Evolutionary conservation across 1,140 invertebrate genomes (phyloP).

Genomic region (Drosophila asahinai): DNA sequence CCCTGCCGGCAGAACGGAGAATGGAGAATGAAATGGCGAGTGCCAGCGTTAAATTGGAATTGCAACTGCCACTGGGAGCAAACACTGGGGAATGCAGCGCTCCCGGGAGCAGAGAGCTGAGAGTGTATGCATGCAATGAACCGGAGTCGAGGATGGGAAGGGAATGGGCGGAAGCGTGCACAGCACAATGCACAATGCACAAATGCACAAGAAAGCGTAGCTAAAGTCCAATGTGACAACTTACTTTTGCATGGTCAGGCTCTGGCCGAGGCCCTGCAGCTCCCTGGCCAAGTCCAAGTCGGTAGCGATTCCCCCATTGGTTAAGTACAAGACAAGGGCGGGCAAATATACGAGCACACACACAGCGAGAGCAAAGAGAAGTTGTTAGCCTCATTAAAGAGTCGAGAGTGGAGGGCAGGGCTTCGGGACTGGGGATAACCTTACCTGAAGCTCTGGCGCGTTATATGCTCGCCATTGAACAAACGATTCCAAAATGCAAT

Average conservation of each 20-base stretch:
- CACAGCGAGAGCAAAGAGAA: conserved; percentile 45
- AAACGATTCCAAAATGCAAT: conserved; percentile 84
- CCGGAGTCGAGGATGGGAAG: not conserved
- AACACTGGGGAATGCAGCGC: conserved; percentile 28
- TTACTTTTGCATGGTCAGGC: conserved; percentile 74
- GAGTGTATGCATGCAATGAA: conserved; percentile 36
- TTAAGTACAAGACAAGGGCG: conserved; percentile 77
- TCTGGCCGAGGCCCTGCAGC: conserved; percentile 72
- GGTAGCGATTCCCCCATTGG: conserved; percentile 48
- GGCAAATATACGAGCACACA: conserved; percentile 36
- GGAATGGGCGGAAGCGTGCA: conserved; percentile 34
- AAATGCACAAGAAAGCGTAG: conserved; percentile 45
- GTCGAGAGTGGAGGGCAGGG: conserved; percentile 20
- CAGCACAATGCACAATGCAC: conserved; percentile 28
- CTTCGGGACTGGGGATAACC: conserved; percentile 9
- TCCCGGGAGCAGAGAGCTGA: conserved; percentile 4
- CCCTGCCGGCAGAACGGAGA: conserved; percentile 86
- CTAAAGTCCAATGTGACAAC: conserved; percentile 61
- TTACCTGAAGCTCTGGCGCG: conserved; percentile 79
- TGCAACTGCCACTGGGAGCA: conserved; percentile 18
- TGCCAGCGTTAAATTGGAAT: conserved; percentile 41
- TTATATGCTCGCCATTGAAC: conserved; percentile 80
- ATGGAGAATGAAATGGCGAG: conserved; percentile 8
- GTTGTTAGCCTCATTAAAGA: conserved; percentile 71
- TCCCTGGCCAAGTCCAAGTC: conserved; percentile 46